A percentile compares a stretch with the other conserved stretches of the same genome.
Conservation (phyloP, 2,888 invertebrate genomes). For the Eueremaeus valkanovi region DNA sequence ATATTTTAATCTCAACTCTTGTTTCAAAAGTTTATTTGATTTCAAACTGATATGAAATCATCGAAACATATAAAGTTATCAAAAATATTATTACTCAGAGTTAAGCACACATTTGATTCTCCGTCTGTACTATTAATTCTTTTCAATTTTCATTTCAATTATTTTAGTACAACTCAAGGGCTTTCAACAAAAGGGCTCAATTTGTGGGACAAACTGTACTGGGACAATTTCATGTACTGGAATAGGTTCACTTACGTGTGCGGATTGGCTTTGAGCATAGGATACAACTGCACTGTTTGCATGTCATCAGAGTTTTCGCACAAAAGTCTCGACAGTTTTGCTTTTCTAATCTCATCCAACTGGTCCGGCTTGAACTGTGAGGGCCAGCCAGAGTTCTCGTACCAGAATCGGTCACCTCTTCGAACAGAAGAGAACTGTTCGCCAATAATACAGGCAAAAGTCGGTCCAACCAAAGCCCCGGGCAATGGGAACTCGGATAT, state of each 20-base stretch:
- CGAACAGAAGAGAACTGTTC: slow-evolving; percentile 81
- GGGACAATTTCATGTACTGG: not conserved
- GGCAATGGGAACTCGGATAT: slow-evolving; percentile 84
- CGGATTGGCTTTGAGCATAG: slow-evolving; percentile 86
- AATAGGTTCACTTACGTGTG: slow-evolving; percentile 68
- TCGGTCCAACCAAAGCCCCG: slow-evolving; percentile 88
- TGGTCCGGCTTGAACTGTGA: slow-evolving; percentile 68
- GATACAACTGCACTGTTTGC: slow-evolving; percentile 82
- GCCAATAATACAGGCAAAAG: slow-evolving; percentile 85
- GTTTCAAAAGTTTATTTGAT: too few relatives aligned
- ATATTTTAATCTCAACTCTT: too few relatives aligned
- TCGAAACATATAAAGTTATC: too few relatives aligned
- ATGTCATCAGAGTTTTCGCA: slow-evolving; percentile 90
- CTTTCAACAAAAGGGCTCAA: too few relatives aligned
- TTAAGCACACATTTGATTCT: too few relatives aligned
- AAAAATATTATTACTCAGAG: too few relatives aligned
- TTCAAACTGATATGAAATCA: too few relatives aligned
- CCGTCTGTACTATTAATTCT: too few relatives aligned
- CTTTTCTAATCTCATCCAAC: slow-evolving; percentile 73
- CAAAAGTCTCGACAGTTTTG: slow-evolving; percentile 72
- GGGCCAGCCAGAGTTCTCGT: slow-evolving; percentile 80
- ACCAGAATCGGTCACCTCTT: slow-evolving; percentile 85
- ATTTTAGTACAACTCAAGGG: too few relatives aligned
- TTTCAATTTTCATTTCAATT: too few relatives aligned
- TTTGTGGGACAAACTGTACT: not conserved